Base-by-base conservation (phyloP, 30 jellyfish, hydroid and myxozoan genomes). In the Mastigias papua region DNA sequence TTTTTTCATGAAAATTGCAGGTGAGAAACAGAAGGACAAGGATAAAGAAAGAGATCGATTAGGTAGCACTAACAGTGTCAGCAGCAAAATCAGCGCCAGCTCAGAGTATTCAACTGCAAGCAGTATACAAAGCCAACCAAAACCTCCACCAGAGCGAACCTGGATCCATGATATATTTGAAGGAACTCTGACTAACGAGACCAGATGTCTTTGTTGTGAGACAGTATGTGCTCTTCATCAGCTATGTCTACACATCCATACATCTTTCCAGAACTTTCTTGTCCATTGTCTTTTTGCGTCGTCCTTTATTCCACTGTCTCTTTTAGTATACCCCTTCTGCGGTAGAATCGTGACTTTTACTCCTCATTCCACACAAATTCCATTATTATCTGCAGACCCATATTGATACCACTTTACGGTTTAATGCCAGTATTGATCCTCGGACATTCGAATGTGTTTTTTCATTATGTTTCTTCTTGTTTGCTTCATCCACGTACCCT, bases 81-180 rank as follows among this genome's bases (percentile, higher is more conserved):
- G 95, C 76, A 94, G 99, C 79, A 94, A 86, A 80, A 86, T 87
- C 70, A 94, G 99, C 68, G 87, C 85, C 23, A 46, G 92, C 51
- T 94, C 99, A 0, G 99, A 97, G 16, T 93, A 84, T 86, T 93
- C 98, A 1, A 49, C 97, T 27, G 82, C 96, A 28, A 93, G 96
- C 66, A 25, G 78, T 16, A 81, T 90, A 75, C 78, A 68, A 8
- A 68, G 75, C 49, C 79, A 78, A 2, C 88, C 76, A 34, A 89
- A 89, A 64, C 80, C 70, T 26, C 99, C 95, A 9, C 99, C 97
- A 15, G 99, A 94, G 75, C 99, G 97, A 17, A 94, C 99, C 0
- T 94, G 99, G 99, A 95, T 94, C 48, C 99, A 94, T 86, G 99
- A 94, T 61, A 84, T 94, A n/a, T 94, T 94, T 86, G 99, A 94